Evolutionary conservation across 2,113 vertebrate species (phyloP).

Genomic region (Clupea harengus): DNA sequence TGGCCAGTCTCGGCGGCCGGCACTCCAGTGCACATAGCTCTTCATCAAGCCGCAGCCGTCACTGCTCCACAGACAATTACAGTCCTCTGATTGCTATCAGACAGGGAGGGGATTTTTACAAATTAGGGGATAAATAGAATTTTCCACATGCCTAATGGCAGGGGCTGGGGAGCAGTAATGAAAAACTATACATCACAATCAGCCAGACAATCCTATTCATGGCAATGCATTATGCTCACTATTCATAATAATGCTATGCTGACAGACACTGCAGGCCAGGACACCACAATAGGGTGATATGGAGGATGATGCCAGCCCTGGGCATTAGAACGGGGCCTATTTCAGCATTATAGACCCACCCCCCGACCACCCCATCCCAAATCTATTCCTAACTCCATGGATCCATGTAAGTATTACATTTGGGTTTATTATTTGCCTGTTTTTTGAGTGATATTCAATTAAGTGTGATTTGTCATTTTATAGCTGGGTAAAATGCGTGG

Average conservation of each 20-base stretch:
- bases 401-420: constrained; percentile 45
- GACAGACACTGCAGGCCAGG: constrained; percentile 63
- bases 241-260: constrained; percentile 86
- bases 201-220: constrained; percentile 97
- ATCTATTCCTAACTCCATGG: constrained; percentile 12
- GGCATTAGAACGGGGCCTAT: constrained; percentile 29
- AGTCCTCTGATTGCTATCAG: constrained; percentile 96
- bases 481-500: constrained; percentile 30
- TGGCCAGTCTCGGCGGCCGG: constrained; percentile 74
- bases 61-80: constrained; percentile 94
- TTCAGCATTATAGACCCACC: constrained; percentile 22
- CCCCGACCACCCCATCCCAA: not conserved
- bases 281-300: constrained; percentile 34
- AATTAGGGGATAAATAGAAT: constrained; percentile 99
- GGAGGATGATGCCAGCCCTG: constrained; percentile 47
- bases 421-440: constrained; percentile 39
- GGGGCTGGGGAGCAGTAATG: constrained; percentile 96
- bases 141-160: constrained; percentile 93
- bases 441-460: constrained; percentile 43
- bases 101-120: constrained; percentile 95
- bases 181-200: constrained; percentile 99
- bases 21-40: constrained; percentile 82
- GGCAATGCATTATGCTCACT: constrained; percentile 92
- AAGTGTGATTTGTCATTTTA: constrained; percentile 52
- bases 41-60: constrained; percentile 93